Evolutionary conservation across 2,888 invertebrate species (phyloP), one percentile per base, ranked within the genome.

Genomic region (Alsophila aescularia): DNA sequence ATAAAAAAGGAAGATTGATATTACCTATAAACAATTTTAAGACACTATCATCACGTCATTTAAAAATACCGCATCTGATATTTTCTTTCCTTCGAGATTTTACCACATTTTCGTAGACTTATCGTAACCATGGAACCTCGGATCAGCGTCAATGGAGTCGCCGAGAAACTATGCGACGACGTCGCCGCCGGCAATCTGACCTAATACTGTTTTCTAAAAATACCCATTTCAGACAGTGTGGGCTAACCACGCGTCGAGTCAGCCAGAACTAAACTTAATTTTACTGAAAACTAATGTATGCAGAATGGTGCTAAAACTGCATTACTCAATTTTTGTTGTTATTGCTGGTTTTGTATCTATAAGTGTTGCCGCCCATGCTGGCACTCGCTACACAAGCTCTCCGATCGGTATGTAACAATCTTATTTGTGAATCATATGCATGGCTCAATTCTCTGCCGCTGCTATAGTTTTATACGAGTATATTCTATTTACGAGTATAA

Each of bases 201-300:
- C 91, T 89, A 87, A 90, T 85, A 90, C 73, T 81, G 79, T 75
- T 88, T 83, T 90, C 91, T 88, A 87, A 89, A 91, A 91, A 90
- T 90, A 91, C 77, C 44, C 35, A 37, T 50, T 77, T 72, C 83
- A 86, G 83, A 85, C 82, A 78, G 73, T 70, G 75, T 66, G 73
- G 64, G 79, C 67, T 77, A 66, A 65, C 66, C 70, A 67, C 69
- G 79, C 69, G 15, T 21, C 12, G 14, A 48, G 79, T 79, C 81
- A 69, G 75, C 76, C 72, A 60, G 15, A 77, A 74, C 62, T 51
- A 14, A 34, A 49, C 34, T 49, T 14, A 40, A 76, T 64, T 65
- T 55, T 57, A 3, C 12, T 12, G 12, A 32, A 50, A 61, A 56
- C 54, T 61, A 37, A 52, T 67, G 65, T 60, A 50, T 60, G 66